These are phyloP conservation scores for roundworm (Caenorhabditis elegans) DNA, from an alignment of 1,140 invertebrate species.

Conservation along the genomic window WBcel235 BX284605.5:5308501-5309000, in stretches of 20 bases:
- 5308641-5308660: neutral
- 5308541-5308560: conserved; percentile 3
- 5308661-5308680: conserved; percentile 1
- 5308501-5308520: neutral
- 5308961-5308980: conserved; percentile 83
- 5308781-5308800: neutral
- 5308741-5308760: neutral
- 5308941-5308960: neutral
- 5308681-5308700: neutral
- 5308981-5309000: conserved; percentile 92
- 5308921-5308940: conserved; percentile 73
- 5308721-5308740: neutral
- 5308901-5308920: conserved; percentile 96
- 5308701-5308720: conserved; percentile 3
- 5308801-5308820: conserved; percentile 34
- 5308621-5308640: conserved; percentile 38
- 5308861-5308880: conserved; percentile 84
- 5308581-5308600: conserved; percentile 44
- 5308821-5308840: conserved; percentile 72
- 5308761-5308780: neutral
- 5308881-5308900: conserved; percentile 79
- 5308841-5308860: conserved; percentile 83
- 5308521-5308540: conserved; percentile 12
- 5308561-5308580: conserved; percentile 38
- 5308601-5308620: conserved; percentile 59